Conservation (phyloP, 2,888 invertebrate species). For the Conomelus anceps region DNA sequence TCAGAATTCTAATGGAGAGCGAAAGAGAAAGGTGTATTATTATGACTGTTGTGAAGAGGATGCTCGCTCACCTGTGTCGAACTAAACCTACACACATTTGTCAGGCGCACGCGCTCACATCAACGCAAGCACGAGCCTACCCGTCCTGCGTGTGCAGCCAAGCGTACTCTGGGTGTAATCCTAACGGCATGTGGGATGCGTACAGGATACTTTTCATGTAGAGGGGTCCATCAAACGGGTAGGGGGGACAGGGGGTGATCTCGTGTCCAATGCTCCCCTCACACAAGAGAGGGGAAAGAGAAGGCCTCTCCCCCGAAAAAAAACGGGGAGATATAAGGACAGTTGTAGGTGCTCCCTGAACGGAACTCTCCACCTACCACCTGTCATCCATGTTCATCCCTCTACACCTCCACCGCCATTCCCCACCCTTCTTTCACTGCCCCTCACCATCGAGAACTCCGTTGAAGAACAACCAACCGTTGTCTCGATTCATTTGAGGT, state of each 20-base stretch:
- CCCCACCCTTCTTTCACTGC: no score
- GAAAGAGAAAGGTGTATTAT: not conserved
- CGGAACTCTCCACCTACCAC: not conserved
- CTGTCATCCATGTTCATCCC: not conserved
- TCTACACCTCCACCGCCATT: not conserved
- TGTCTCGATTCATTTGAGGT: not conserved
- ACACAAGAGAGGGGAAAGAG: not conserved
- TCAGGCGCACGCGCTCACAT: not conserved
- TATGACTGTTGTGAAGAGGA: not conserved
- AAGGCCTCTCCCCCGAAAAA: not conserved
- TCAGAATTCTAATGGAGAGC: not conserved
- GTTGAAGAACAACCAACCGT: not conserved
- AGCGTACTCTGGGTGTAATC: not conserved
- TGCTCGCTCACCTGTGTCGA: not conserved
- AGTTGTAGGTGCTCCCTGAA: not conserved
- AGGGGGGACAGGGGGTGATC: not conserved
- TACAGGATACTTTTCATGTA: not conserved
- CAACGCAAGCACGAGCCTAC: not conserved
- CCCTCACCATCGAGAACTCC: not conserved
- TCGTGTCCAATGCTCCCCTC: not conserved
- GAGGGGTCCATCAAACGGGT: not conserved
- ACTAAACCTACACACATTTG: not conserved
- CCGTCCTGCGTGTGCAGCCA: not conserved
- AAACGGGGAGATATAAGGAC: not conserved
- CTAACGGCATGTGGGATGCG: not conserved